Percentiles rank a stretch among this genome's conserved stretches.
Evolutionary conservation across 2,797 vertebrate genomes (phyloP).

Genomic region (Chromobotia macracanthus): DNA sequence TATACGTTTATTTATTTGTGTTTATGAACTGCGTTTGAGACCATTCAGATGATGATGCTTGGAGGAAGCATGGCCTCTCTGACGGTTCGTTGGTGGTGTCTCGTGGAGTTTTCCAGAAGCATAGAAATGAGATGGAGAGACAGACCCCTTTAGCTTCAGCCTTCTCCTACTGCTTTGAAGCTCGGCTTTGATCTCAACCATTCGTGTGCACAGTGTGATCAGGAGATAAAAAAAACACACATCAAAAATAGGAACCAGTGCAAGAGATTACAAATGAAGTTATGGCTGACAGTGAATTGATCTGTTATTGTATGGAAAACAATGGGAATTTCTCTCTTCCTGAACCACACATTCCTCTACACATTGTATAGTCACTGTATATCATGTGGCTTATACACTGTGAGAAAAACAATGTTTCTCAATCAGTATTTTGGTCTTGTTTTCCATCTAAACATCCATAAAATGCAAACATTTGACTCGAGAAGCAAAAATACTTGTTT

Average conservation of each 20-base stretch:
- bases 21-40: conserved; percentile 18
- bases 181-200: conserved; percentile 77
- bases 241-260: conserved; percentile 63
- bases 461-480: neutral
- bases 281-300: conserved; percentile 65
- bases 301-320: conserved; percentile 33
- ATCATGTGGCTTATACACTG: neutral
- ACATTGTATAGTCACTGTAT: conserved; percentile 22
- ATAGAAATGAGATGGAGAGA: conserved; percentile 42
- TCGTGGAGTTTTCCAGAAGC: conserved; percentile 45
- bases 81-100: conserved; percentile 34
- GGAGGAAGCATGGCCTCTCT: conserved; percentile 61
- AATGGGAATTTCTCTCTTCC: conserved; percentile 16
- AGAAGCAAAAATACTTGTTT: neutral
- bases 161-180: conserved; percentile 78
- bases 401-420: neutral
- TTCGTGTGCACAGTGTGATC: conserved; percentile 76
- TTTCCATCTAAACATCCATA: neutral
- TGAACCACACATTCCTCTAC: conserved; percentile 16
- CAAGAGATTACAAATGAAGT: conserved; percentile 62
- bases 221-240: conserved; percentile 68
- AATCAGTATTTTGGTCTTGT: neutral
- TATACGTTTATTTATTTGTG: conserved; percentile 25
- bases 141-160: conserved; percentile 71
- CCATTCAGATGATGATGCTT: conserved; percentile 42